Evolutionary conservation across 2,113 vertebrate species (phyloP).

Genomic region (Pelodiscus sinensis): DNA sequence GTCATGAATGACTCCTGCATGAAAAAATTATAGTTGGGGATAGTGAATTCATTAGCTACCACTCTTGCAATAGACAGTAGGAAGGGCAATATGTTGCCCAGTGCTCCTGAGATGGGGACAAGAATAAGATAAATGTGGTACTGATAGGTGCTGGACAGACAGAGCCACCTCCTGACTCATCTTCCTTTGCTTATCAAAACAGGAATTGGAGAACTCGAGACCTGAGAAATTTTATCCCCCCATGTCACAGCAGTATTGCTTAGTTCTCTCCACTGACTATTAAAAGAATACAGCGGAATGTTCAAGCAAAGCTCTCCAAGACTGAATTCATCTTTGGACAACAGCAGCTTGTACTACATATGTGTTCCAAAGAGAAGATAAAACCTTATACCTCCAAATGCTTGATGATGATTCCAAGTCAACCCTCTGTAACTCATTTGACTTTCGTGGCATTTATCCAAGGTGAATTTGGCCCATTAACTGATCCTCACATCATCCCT

Average conservation of each 20-base stretch:
- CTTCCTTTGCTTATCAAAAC: neutral
- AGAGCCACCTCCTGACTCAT: neutral
- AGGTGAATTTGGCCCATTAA: neutral
- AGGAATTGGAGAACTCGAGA: neutral
- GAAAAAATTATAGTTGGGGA: neutral
- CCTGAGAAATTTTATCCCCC: neutral
- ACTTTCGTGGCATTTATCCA: neutral
- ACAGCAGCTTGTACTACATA: neutral
- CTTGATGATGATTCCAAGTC: neutral
- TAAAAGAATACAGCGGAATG: neutral
- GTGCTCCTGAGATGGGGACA: neutral
- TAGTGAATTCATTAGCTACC: neutral
- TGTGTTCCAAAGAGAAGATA: neutral
- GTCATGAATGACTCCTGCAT: neutral
- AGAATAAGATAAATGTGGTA: neutral
- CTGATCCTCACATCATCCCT: neutral
- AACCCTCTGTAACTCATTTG: neutral
- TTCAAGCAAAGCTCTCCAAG: neutral
- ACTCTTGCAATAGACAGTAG: neutral
- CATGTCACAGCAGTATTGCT: neutral
- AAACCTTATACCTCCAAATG: neutral
- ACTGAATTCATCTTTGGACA: neutral
- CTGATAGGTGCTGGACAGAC: neutral
- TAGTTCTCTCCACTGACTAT: slow-evolving; percentile 9
- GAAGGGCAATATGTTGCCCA: neutral